phyloP scores from a whole-genome alignment of 2,888 invertebrate species.

The Monochamus alternatus region DNA sequence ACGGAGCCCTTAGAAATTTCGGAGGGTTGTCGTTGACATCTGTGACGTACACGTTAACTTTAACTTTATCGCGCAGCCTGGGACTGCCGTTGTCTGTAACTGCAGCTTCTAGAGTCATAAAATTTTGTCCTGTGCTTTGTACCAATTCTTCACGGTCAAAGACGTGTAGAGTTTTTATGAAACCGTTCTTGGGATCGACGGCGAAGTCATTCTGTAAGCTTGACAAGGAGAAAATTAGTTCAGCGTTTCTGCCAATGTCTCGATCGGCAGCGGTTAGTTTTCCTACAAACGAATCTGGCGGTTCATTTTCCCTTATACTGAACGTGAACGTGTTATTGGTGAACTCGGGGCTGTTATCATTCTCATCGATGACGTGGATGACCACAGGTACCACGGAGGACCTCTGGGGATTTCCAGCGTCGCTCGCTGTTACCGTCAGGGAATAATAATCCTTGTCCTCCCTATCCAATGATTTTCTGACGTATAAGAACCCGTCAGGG shows the following conservation, averaged over 20 bases:
- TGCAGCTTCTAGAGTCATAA: constrained; percentile 87
- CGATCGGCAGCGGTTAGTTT: constrained; percentile 91
- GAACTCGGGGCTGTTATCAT: constrained; percentile 96
- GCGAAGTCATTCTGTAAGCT: constrained; percentile 86
- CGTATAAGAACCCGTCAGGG: constrained; percentile 94
- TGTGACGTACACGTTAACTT: constrained; percentile 88
- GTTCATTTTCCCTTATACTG: constrained; percentile 90
- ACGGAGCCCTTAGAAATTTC: constrained; percentile 86
- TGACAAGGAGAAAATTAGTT: constrained; percentile 86
- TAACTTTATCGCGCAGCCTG: constrained; percentile 87
- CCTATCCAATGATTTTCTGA: constrained; percentile 88
- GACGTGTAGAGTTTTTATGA: constrained; percentile 86
- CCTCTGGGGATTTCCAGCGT: constrained; percentile 84
- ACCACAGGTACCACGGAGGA: constrained; percentile 92
- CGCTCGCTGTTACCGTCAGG: constrained; percentile 86
- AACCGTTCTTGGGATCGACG: constrained; percentile 92
- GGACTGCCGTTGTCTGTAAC: constrained; percentile 89
- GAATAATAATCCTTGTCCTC: constrained; percentile 95
- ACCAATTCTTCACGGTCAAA: constrained; percentile 93
- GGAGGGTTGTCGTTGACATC: constrained; percentile 95
- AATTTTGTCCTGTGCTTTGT: constrained; percentile 83
- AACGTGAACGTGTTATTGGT: constrained; percentile 93
- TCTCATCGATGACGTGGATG: constrained; percentile 95
- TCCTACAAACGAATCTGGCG: constrained; percentile 92
- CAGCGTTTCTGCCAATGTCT: constrained; percentile 94